Percentiles rank a stretch among this genome's conserved stretches.
Conservation (phyloP, 2,113 vertebrate species). For the Pygoscelis antarcticus region DNA sequence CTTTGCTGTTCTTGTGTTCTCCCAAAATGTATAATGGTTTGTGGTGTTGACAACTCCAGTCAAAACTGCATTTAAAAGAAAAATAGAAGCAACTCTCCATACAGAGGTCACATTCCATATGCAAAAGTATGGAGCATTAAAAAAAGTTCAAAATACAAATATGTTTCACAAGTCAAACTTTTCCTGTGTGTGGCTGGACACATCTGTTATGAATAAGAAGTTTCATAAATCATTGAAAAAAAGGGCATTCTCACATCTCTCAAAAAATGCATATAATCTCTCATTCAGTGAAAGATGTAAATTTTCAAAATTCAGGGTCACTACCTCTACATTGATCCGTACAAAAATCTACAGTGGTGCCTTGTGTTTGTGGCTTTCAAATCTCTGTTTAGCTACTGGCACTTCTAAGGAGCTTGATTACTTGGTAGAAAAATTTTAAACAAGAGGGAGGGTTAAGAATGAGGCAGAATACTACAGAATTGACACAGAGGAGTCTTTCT, state of each 20-base stretch:
- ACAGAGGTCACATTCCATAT: conserved; percentile 23
- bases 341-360: background rate
- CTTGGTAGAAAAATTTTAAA: background rate
- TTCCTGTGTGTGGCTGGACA: background rate
- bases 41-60: background rate
- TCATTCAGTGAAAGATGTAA: background rate
- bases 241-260: background rate
- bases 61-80: conserved; percentile 11
- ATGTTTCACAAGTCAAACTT: conserved; percentile 2
- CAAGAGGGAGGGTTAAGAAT: background rate
- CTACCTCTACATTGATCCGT: background rate
- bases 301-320: background rate
- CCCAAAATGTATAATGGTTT: background rate
- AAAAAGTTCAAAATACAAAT: background rate
- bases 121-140: background rate
- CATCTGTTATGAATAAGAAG: conserved; percentile 15
- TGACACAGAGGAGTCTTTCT: background rate
- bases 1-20: background rate
- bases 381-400: background rate
- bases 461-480: background rate
- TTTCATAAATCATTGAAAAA: conserved; percentile 15
- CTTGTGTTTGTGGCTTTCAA: background rate
- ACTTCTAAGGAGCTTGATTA: background rate
- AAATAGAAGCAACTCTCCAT: background rate
- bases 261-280: background rate